Base-by-base conservation (phyloP, 2,888 invertebrate genomes). In the Adineta ricciae region DNA sequence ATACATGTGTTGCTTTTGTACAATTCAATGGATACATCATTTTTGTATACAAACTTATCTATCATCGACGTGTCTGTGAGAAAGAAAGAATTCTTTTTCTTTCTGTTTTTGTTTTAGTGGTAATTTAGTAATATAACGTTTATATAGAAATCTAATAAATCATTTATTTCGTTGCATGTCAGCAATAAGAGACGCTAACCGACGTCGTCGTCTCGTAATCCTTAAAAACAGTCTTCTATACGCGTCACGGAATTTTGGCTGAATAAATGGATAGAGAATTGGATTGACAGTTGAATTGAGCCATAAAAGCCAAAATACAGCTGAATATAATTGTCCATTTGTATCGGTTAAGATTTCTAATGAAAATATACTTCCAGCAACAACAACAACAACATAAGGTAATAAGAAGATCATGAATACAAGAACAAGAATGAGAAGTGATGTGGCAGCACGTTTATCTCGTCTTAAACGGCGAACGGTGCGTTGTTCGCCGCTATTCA, bases 221-320 rank as follows among this genome's bases (percentile, higher is more conserved):
- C 78, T 41, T 78, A 41, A 14, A n/a, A 86, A 78, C 16, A 87
- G 86, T 38, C 83, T 82, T n/a, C 36, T 64, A 83, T 88, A 88
- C 1, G 88, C 88, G 8, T 86, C 85, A 50, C 88, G 86, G 84
- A 87, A 88, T 49, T 87, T 84, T 16, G 86, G 86, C 83, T 88
- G 88, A 24, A 88, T 84, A 52, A 88, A 86, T 3, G 88, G 87
- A 85, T 88, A 88, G 2, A 88, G 86, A 14, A 88, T 85, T 1
- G 88, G 88, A 85, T 88, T 88, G 38, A 88, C 84, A 24, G 87
- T 87, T 5, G 88, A 88, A 84, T 88, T 88, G 46, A 87, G 36
- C 88, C 88, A 88, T 16, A 88, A 84, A 49, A 88, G 83, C 88
- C 88, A 88, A 83, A 88, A 88, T 27, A 86, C 85, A 36, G 87